phyloP scores from a whole-genome alignment of 2,888 invertebrate species.

The Tryphoninae sp. region DNA sequence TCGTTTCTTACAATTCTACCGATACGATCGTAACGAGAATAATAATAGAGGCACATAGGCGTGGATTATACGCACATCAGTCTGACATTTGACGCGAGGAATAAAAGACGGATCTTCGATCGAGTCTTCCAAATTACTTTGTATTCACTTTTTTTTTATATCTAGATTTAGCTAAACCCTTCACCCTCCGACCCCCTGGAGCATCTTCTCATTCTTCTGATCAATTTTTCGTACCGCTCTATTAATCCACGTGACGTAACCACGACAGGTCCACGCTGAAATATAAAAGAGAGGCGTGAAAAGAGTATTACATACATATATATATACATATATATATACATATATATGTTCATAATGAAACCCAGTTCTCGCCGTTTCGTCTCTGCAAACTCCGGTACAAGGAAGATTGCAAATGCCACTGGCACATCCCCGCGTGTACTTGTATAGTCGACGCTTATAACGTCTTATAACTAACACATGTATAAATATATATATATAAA shows the following conservation, averaged over 20 bases:
- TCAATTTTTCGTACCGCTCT: neutral
- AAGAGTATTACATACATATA: neutral
- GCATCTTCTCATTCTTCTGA: neutral
- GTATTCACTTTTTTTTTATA: slow-evolving; percentile 3
- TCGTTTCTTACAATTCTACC: slow-evolving; percentile 8
- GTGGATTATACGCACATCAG: slow-evolving; percentile 35
- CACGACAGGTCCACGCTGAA: neutral
- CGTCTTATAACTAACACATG: neutral
- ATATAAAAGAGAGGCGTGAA: neutral
- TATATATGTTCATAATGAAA: slow-evolving; percentile 6
- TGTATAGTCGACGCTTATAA: slow-evolving; percentile 10
- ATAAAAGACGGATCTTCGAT: slow-evolving; percentile 21
- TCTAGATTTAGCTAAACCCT: neutral
- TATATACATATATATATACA: neutral
- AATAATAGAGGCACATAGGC: slow-evolving; percentile 4
- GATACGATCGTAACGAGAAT: slow-evolving; percentile 16
- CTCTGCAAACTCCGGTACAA: slow-evolving; percentile 42
- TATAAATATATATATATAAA: neutral
- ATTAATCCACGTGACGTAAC: neutral
- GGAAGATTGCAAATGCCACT: slow-evolving; percentile 65
- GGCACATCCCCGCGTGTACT: slow-evolving; percentile 60
- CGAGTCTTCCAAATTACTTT: slow-evolving; percentile 27
- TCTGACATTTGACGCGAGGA: slow-evolving; percentile 52
- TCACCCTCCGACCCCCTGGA: neutral
- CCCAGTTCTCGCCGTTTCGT: slow-evolving; percentile 30